Base-by-base conservation (phyloP, 1,140 invertebrate species). In the Trichonephila clavipes region DNA sequence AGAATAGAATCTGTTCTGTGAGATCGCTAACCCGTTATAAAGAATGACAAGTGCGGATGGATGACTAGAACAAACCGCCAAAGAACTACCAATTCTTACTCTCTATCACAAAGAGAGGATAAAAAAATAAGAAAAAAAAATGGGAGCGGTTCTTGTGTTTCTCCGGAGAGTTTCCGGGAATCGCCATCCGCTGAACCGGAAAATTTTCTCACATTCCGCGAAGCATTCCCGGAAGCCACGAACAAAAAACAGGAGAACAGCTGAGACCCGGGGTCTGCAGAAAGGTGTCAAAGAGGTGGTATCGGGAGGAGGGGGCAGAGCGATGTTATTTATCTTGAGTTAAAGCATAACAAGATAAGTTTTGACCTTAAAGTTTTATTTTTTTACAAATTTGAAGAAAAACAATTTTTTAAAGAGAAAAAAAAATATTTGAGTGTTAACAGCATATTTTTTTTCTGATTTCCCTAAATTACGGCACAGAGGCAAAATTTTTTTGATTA, bases 141-240 rank as follows among this genome's bases (percentile, higher is more conserved):
- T 4, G 14, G 24, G 69, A 81, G 34, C 69, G 21, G 40, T 83
- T 44, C 77, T 90, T 90, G 89, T 82, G 72, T 59, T 82, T 64
- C 77, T 90, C 89, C 72, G n/a, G 89, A 82, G 89, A 90, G 77
- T 82, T 82, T 82, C n/a, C 77, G 81, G 77, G 89, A 90, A 90
- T 19, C 89, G 40, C 77, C 89, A 58, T 82, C 69, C 77, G 61
- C 72, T 90, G 89, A 90, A 83, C 89, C 77, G 58, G 89, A 90
- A 90, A 90, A 90, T 90, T 90, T 90, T 90, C 89, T 82, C 89
- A 83, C 89, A 90, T 90, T 82, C 72, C 77, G 59, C 72, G 24
- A 69, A 90, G 51, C 51, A 69, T 90, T 21, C 88, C 88, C 69
- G 44, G 88, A 58, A 90, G 69, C 44, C n/a, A 28, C 44, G 77